Conservation (phyloP, 2,113 vertebrate species). For the Mionectes macconnelli region DNA sequence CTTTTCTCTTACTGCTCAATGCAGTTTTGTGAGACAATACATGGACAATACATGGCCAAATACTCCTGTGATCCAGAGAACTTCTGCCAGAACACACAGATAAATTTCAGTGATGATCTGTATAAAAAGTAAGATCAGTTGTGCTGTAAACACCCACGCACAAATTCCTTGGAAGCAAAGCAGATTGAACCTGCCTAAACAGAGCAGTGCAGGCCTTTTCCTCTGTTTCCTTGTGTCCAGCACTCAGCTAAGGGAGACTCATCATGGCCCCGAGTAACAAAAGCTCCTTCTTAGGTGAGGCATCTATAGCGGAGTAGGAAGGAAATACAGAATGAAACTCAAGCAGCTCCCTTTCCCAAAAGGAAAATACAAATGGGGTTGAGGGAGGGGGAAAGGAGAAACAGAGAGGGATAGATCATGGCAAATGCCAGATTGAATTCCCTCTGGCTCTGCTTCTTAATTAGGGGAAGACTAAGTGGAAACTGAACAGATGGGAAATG, state of each 20-base stretch:
- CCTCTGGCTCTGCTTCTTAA: slow-evolving; percentile 34
- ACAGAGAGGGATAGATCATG: not conserved
- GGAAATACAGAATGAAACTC: not conserved
- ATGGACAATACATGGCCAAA: too few relatives aligned
- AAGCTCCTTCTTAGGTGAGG: not conserved
- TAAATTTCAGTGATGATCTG: not conserved
- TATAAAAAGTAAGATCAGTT: not conserved
- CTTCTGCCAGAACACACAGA: not conserved
- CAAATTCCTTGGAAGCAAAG: not conserved
- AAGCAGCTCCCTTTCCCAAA: not conserved
- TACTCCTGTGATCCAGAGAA: not conserved
- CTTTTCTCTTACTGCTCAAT: not conserved
- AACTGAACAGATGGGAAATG: slow-evolving; percentile 45
- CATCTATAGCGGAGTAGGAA: not conserved
- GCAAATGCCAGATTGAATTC: slow-evolving; percentile 20
- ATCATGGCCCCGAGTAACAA: accelerated
- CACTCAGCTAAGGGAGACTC: not conserved
- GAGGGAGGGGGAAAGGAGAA: not conserved
- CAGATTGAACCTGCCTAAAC: not conserved
- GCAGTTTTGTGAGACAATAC: not conserved
- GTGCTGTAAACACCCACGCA: not conserved
- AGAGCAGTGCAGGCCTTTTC: not conserved
- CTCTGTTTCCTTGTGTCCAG: not conserved
- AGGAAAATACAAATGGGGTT: not conserved
- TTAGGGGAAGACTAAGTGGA: slow-evolving; percentile 32